Evolutionary conservation across 2,888 invertebrate genomes (phyloP).

Genomic region (Epistrophella euchroma): DNA sequence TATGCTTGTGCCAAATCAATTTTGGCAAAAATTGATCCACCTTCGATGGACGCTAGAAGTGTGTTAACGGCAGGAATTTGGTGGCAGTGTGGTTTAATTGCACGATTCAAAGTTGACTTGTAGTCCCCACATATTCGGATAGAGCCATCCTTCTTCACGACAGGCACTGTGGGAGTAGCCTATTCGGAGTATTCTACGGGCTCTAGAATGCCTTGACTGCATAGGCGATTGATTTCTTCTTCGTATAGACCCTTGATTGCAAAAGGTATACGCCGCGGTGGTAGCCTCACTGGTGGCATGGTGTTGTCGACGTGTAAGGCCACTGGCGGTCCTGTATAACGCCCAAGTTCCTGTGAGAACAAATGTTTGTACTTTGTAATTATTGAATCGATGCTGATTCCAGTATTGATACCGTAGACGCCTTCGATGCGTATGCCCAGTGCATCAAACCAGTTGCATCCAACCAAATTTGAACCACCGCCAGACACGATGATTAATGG

Average conservation of each 20-base stretch:
- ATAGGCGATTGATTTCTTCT: conserved; percentile 72
- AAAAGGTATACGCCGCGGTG: conserved; percentile 53
- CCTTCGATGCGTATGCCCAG: conserved; percentile 64
- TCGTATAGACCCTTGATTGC: conserved; percentile 68
- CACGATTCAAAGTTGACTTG: conserved; percentile 76
- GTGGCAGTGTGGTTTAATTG: conserved; percentile 76
- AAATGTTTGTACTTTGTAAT: conserved; percentile 41
- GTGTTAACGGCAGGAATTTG: conserved; percentile 70
- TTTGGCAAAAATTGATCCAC: conserved; percentile 79
- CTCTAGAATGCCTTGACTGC: conserved; percentile 74
- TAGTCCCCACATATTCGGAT: conserved; percentile 35
- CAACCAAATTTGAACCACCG: conserved; percentile 49
- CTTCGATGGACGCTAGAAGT: conserved; percentile 72
- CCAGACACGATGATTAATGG: conserved; percentile 62
- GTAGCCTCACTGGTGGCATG: conserved; percentile 23
- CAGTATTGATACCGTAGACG: conserved; percentile 27
- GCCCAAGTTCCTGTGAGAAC: conserved; percentile 45
- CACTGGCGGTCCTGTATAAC: conserved; percentile 49
- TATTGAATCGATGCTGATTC: conserved; percentile 28
- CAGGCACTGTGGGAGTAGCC: conserved; percentile 58
- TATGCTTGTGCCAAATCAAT: conserved; percentile 78
- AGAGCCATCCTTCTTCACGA: conserved; percentile 71
- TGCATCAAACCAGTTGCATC: conserved; percentile 59
- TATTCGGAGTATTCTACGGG: conserved; percentile 4
- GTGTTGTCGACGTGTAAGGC: conserved; percentile 32